These are phyloP conservation scores for Donacobius atricapilla DNA, from an alignment of 2,113 vertebrate species.

Conservation along the genomic window DNA sequence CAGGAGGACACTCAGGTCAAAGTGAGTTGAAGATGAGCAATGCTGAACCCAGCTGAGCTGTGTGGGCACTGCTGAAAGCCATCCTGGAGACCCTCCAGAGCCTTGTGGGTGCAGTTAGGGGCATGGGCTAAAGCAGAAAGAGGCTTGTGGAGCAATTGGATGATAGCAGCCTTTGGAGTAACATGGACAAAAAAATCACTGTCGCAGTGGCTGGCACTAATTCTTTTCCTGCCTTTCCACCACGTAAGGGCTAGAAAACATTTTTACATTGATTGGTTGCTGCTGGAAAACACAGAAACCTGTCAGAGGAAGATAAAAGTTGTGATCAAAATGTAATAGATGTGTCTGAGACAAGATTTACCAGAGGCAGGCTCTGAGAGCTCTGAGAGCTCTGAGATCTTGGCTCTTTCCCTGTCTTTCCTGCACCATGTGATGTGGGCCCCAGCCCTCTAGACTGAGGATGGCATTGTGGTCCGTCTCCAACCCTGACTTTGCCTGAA, in stretches of 20 bases:
- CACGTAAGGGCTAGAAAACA: background rate
- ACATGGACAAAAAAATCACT: background rate
- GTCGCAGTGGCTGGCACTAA: rapidly evolving
- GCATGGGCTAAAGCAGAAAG: background rate
- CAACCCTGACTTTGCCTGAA: background rate
- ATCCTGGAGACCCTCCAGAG: background rate
- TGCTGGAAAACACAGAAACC: background rate
- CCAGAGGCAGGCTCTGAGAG: background rate
- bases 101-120: background rate
- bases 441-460: background rate
- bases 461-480: background rate
- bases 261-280: too few species aligned
- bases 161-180: background rate
- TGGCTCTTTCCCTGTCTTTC: background rate
- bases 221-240: background rate
- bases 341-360: background rate
- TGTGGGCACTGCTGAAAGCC: background rate
- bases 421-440: rapidly evolving
- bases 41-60: background rate
- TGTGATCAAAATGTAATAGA: background rate
- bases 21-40: background rate
- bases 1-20: background rate
- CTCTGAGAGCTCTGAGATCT: background rate
- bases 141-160: background rate
- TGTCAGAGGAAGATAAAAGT: background rate